Evolutionary conservation across 1,140 invertebrate genomes (phyloP).

Genomic region (Thaumatotibia leucotreta): DNA sequence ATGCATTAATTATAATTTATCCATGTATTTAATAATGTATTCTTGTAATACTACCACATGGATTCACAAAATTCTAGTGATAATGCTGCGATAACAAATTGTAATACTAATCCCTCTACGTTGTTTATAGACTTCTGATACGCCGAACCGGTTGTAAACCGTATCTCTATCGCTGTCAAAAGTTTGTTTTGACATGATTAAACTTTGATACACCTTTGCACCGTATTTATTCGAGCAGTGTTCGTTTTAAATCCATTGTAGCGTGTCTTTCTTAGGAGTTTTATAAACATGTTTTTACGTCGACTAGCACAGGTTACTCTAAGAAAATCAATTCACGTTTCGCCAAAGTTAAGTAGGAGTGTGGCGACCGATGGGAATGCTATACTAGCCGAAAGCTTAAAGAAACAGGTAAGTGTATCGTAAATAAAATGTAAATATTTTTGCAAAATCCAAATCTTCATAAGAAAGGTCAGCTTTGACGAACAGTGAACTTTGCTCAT

Average conservation of each 20-base stretch:
- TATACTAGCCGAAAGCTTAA: too few relatives aligned
- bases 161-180: neutral
- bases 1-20: too few relatives aligned
- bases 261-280: neutral
- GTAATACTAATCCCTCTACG: too few relatives aligned
- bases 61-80: too few relatives aligned
- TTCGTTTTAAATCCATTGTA: too few relatives aligned
- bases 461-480: too few relatives aligned
- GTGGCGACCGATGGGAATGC: constrained; percentile 82
- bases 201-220: neutral
- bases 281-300: constrained; percentile 48
- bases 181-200: neutral
- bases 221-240: neutral
- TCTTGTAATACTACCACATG: too few relatives aligned
- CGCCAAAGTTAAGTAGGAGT: constrained; percentile 47
- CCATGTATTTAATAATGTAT: too few relatives aligned
- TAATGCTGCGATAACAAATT: too few relatives aligned
- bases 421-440: neutral
- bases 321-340: constrained; percentile 51
- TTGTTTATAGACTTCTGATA: neutral
- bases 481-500: too few relatives aligned
- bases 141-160: neutral
- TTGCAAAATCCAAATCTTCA: neutral
- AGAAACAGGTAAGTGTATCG: constrained; percentile 80
- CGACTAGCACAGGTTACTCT: constrained; percentile 38